Percentiles rank a stretch among this genome's conserved stretches.
Evolutionary conservation across 2,113 vertebrate genomes (phyloP).

Genomic region (Fulica atra): DNA sequence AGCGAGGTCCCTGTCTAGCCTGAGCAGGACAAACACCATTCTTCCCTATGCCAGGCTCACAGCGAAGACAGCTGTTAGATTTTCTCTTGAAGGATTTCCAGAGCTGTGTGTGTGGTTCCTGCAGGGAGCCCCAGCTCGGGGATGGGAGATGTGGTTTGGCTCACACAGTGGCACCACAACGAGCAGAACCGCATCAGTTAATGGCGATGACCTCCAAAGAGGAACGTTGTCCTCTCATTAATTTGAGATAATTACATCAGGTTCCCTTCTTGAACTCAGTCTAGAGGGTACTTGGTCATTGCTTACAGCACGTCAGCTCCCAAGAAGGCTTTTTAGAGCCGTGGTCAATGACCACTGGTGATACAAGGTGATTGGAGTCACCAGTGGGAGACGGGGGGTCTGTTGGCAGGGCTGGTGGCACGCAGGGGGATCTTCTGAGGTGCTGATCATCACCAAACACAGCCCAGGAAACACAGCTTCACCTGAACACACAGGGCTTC

Average conservation of each 20-base stretch:
- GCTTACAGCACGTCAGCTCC: neutral
- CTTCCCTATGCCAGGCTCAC: too few relatives aligned
- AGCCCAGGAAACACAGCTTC: neutral
- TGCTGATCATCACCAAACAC: too few relatives aligned
- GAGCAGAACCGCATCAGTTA: neutral
- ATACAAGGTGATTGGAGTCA: rapidly evolving
- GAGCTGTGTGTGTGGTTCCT: neutral
- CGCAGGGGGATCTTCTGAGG: neutral
- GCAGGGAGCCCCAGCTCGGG: neutral
- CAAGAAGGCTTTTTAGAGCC: neutral
- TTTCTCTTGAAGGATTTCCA: too few relatives aligned
- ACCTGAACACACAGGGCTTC: neutral
- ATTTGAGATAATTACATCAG: conserved; percentile 14
- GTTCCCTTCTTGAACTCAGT: neutral
- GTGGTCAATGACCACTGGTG: neutral
- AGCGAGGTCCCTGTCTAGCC: too few relatives aligned
- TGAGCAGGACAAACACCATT: too few relatives aligned
- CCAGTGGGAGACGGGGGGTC: neutral
- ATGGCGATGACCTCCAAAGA: neutral
- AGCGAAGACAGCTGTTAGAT: too few relatives aligned
- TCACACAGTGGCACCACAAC: neutral
- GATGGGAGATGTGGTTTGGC: neutral
- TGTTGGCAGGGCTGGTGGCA: neutral
- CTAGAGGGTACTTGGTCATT: neutral
- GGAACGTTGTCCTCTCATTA: neutral